Evolutionary conservation across 2,113 vertebrate species (phyloP), one percentile per base, ranked within the genome.

Genomic region (Eclectus roratus): DNA sequence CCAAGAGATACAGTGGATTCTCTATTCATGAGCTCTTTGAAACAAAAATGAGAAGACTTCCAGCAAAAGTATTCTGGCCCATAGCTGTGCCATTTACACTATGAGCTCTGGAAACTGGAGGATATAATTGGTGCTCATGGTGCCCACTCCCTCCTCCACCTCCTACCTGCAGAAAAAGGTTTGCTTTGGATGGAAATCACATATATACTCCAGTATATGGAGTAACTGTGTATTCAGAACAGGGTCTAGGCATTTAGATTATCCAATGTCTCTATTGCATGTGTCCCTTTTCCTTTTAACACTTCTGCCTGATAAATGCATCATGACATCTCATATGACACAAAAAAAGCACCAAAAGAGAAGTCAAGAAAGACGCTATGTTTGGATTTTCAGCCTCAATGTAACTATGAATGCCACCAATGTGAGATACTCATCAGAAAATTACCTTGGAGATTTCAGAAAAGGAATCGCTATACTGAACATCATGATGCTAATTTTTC

Each of bases 191-290:
- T 80, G 23, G 20, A 73, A 93, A 52, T 56, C 35, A 10, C 13
- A 55, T 33, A 55, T 20, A 6, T 55, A 55, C 53, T 55, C 53
- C 31, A 56, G 37, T 35, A 33, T 13, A 9, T 3, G 28, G 33
- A 25, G 10, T 46, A 77, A 74, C 37, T 49, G 63, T 13, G 27
- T 24, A 53, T 9, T 16, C 43, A 90, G 61, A 55, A 27, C 2
- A 3, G 17, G 6, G 74, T 6, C 13, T 13, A 25, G 20, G 19
- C 13, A 41, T 78, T 89, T 37, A 73, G 31, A 71, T 31, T 44
- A 35, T 18, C 19, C 17, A 21, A 0, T 5, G 16, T 44, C 49
- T 25, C 60, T 5, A 3, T 0, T n/a, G 2, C 4, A n/a, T 70
- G 58, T 78, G 31, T 70, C 55, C 55, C 12, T 91, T 58, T 81